Evolutionary conservation across 1,140 invertebrate genomes (phyloP).

Genomic region (Ceratosolen fusciceps): DNA sequence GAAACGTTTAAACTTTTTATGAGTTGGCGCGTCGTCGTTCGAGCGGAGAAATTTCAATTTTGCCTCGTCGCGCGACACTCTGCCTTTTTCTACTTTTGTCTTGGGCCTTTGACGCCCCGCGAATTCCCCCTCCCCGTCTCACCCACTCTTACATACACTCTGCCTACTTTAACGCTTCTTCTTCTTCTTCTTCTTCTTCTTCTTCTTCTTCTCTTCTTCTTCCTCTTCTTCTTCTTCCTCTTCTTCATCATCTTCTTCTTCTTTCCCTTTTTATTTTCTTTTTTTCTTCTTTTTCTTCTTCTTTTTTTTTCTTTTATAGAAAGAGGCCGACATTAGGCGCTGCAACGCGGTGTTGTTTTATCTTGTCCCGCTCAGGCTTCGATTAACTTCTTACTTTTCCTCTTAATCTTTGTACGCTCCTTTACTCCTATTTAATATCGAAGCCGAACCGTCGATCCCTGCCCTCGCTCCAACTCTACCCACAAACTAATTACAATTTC

Average conservation of each 20-base stretch:
- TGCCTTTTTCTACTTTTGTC: slow-evolving; percentile 36
- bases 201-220: too few relatives aligned
- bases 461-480: too few relatives aligned
- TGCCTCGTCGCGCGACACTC: slow-evolving; percentile 54
- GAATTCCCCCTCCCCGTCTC: slow-evolving; percentile 4
- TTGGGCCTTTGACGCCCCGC: slow-evolving; percentile 34
- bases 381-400: background rate
- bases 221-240: too few relatives aligned
- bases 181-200: too few relatives aligned
- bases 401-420: background rate
- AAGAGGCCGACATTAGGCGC: background rate
- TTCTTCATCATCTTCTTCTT: too few relatives aligned
- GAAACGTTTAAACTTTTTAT: slow-evolving; percentile 72
- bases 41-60: slow-evolving; percentile 71
- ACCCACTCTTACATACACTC: background rate
- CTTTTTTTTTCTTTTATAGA: too few relatives aligned
- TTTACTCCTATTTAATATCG: background rate
- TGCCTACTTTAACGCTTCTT: background rate
- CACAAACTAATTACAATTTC: too few relatives aligned
- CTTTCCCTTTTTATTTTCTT: too few relatives aligned
- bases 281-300: too few relatives aligned
- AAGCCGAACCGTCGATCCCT: too few relatives aligned
- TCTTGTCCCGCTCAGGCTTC: background rate
- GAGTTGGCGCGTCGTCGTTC: slow-evolving; percentile 70
- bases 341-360: background rate